Evolutionary conservation across 1,140 invertebrate species (phyloP).

Genomic region (Pseudomyrmex concolor): DNA sequence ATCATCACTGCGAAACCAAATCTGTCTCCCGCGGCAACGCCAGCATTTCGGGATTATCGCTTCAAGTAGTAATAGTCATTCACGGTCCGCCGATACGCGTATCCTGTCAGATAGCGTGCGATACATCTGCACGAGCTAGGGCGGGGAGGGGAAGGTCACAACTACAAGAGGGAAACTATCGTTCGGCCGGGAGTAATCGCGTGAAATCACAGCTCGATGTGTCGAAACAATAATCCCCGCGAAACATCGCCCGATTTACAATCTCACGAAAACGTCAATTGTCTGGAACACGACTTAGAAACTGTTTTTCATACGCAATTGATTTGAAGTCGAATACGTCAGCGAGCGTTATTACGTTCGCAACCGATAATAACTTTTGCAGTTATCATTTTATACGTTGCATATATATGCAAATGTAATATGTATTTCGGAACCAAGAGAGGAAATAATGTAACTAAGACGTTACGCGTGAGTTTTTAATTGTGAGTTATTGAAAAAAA

Average conservation of each 20-base stretch:
- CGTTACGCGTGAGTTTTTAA: not conserved
- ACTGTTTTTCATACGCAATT: not conserved
- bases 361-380: not conserved
- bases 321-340: too few relatives aligned
- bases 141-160: not conserved
- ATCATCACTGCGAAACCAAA: not conserved
- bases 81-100: slow-evolving; percentile 5
- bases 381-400: not conserved
- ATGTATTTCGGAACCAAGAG: not conserved
- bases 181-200: slow-evolving; percentile 67
- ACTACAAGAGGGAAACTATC: slow-evolving; percentile 7
- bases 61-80: slow-evolving; percentile 16
- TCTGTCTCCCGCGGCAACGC: slow-evolving; percentile 1
- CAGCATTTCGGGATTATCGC: slow-evolving; percentile 18
- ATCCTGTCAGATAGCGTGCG: slow-evolving; percentile 5
- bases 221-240: slow-evolving; percentile 32
- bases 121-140: slow-evolving; percentile 18
- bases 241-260: slow-evolving; percentile 24
- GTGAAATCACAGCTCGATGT: slow-evolving; percentile 52
- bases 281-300: not conserved
- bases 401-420: not conserved
- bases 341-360: not conserved
- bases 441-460: not conserved
- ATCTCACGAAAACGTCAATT: slow-evolving; percentile 32
- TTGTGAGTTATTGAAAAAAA: slow-evolving; percentile 19